Conservation (phyloP, 2,797 vertebrate genomes). For the Danio choprae region DNA sequence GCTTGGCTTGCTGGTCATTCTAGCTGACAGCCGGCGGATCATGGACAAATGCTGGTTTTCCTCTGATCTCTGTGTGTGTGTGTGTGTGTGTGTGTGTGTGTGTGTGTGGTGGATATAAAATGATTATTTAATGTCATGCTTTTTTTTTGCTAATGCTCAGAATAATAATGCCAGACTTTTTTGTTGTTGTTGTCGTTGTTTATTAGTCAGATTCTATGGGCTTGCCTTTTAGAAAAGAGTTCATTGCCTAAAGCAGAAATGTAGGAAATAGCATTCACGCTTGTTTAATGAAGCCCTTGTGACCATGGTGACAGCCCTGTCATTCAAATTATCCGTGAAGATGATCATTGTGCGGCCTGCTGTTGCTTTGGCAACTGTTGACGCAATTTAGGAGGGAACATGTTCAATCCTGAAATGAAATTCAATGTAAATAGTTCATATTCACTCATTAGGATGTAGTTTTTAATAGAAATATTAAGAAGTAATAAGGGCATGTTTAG, state of each 20-base stretch:
- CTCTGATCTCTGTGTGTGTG: slow-evolving; percentile 19
- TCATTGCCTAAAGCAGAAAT: neutral
- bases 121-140: neutral
- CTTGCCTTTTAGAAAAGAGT: neutral
- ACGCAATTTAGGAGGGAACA: slow-evolving; percentile 19
- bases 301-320: slow-evolving; percentile 20
- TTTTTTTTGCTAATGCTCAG: neutral
- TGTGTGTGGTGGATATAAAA: slow-evolving; percentile 11
- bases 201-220: neutral
- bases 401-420: neutral
- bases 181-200: too few relatives aligned
- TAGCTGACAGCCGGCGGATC: neutral
- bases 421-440: neutral
- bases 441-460: neutral
- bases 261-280: neutral
- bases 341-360: slow-evolving; percentile 42
- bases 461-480: neutral
- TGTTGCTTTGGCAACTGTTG: slow-evolving; percentile 63
- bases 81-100: slow-evolving; percentile 27
- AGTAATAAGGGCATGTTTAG: neutral
- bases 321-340: slow-evolving; percentile 46
- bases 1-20: neutral
- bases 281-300: slow-evolving; percentile 18
- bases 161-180: slow-evolving; percentile 1
- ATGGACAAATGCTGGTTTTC: slow-evolving; percentile 11